These are phyloP conservation scores for Cichlasoma orientale DNA, from an alignment of 2,797 vertebrate genomes.

Conservation along the genomic window DNA sequence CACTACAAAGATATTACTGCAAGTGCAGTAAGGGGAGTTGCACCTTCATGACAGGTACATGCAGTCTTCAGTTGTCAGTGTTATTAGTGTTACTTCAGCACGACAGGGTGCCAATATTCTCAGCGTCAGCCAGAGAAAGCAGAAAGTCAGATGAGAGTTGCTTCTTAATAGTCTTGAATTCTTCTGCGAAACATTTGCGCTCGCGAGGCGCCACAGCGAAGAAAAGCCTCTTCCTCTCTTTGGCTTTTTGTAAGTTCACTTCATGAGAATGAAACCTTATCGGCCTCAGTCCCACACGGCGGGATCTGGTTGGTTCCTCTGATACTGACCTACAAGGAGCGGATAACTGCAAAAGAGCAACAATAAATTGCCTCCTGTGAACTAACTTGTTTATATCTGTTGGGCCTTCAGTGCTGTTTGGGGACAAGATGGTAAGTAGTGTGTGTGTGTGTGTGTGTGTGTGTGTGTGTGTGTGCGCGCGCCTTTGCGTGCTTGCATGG, in stretches of 20 bases:
- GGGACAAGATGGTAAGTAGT: too few relatives aligned
- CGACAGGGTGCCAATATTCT: slow-evolving; percentile 5
- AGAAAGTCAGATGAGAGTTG: slow-evolving; percentile 19
- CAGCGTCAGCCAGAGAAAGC: slow-evolving; percentile 26
- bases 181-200: slow-evolving; percentile 11
- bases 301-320: slow-evolving; percentile 46
- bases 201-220: neutral
- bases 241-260: slow-evolving; percentile 24
- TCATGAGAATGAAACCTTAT: slow-evolving; percentile 38
- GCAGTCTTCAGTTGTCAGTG: slow-evolving; percentile 15
- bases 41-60: slow-evolving; percentile 12
- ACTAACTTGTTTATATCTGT: slow-evolving; percentile 61
- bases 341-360: slow-evolving; percentile 48
- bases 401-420: neutral
- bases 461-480: neutral
- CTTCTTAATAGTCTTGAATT: slow-evolving; percentile 22
- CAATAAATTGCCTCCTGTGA: slow-evolving; percentile 63
- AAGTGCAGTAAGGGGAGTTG: slow-evolving; percentile 17
- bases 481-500: slow-evolving; percentile 27
- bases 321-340: slow-evolving; percentile 52
- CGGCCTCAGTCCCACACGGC: slow-evolving; percentile 1
- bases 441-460: too few relatives aligned
- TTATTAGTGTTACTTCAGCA: slow-evolving; percentile 26
- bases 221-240: neutral
- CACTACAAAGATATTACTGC: slow-evolving; percentile 40